phyloP scores from a whole-genome alignment of 2,888 invertebrate species.

The Nipponacmea schrenckii region DNA sequence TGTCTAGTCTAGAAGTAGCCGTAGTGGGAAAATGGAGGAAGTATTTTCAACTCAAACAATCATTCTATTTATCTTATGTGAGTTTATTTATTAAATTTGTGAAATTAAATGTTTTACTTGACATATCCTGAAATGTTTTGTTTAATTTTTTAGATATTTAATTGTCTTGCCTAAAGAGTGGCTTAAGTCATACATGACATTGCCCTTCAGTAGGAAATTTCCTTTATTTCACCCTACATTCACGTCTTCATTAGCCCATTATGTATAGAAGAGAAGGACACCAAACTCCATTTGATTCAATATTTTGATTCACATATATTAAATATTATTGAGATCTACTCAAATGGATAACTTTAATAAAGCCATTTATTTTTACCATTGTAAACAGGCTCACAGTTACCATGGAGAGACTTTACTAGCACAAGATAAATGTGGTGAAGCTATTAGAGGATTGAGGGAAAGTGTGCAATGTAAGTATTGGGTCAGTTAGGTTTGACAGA shows the following conservation, averaged over 20 bases:
- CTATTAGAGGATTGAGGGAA: constrained; percentile 74
- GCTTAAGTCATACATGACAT: not conserved
- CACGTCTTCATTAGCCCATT: too few relatives aligned
- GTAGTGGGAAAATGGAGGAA: constrained; percentile 73
- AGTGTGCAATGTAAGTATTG: constrained; percentile 69
- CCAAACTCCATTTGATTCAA: not conserved
- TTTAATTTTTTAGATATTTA: too few relatives aligned
- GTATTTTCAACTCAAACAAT: constrained; percentile 73
- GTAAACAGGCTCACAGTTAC: constrained; percentile 74
- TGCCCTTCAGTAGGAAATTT: too few relatives aligned
- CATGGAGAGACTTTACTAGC: constrained; percentile 73
- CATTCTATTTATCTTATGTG: constrained; percentile 75
- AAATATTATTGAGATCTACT: too few relatives aligned
- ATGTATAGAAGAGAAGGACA: too few relatives aligned
- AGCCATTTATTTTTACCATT: constrained; percentile 6
- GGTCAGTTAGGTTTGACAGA: not conserved
- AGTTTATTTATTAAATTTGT: constrained; percentile 46
- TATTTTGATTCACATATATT: not conserved
- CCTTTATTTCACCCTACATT: too few relatives aligned
- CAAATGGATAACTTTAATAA: too few relatives aligned
- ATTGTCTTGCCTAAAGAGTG: not conserved
- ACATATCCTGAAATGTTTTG: too few relatives aligned
- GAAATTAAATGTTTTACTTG: too few relatives aligned
- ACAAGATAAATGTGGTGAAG: constrained; percentile 76
- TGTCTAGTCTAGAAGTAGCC: constrained; percentile 70